phyloP scores from a whole-genome alignment of 2,888 invertebrate species.

The Endotricha flammealis region DNA sequence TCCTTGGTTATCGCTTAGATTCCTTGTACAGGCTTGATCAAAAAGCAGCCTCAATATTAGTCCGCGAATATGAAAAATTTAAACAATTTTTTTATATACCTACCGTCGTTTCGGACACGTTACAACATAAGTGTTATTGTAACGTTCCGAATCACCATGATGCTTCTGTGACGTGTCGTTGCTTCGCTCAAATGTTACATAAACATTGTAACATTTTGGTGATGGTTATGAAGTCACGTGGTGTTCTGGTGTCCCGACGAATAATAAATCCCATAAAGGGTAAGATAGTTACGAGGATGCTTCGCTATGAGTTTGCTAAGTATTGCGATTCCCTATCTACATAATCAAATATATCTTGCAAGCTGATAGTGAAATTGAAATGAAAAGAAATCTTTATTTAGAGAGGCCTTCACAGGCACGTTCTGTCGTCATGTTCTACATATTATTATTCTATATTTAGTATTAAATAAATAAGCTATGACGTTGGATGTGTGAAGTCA shows the following conservation, averaged over 20 bases:
- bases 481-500: too few relatives aligned
- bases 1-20: too few relatives aligned
- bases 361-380: too few relatives aligned
- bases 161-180: slow-evolving; percentile 59
- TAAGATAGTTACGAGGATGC: slow-evolving; percentile 57
- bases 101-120: slow-evolving; percentile 54
- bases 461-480: too few relatives aligned
- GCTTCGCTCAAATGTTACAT: slow-evolving; percentile 21
- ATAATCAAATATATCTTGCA: slow-evolving; percentile 23
- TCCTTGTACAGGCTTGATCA: too few relatives aligned
- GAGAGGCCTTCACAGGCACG: too few relatives aligned
- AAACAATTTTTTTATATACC: too few relatives aligned
- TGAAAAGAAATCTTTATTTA: too few relatives aligned
- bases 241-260: slow-evolving; percentile 47
- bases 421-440: too few relatives aligned
- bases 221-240: slow-evolving; percentile 36
- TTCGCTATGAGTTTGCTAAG: slow-evolving; percentile 47
- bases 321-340: slow-evolving; percentile 72
- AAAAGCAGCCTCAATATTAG: too few relatives aligned
- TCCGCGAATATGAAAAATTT: too few relatives aligned
- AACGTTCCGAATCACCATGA: slow-evolving; percentile 52
- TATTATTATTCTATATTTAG: too few relatives aligned
- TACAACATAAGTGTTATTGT: slow-evolving; percentile 47
- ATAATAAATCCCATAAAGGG: slow-evolving; percentile 46
- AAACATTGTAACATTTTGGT: slow-evolving; percentile 12